Evolutionary conservation across 2,113 vertebrate species (phyloP), one percentile per base, ranked within the genome.

Genomic region (Quiscalus mexicanus): DNA sequence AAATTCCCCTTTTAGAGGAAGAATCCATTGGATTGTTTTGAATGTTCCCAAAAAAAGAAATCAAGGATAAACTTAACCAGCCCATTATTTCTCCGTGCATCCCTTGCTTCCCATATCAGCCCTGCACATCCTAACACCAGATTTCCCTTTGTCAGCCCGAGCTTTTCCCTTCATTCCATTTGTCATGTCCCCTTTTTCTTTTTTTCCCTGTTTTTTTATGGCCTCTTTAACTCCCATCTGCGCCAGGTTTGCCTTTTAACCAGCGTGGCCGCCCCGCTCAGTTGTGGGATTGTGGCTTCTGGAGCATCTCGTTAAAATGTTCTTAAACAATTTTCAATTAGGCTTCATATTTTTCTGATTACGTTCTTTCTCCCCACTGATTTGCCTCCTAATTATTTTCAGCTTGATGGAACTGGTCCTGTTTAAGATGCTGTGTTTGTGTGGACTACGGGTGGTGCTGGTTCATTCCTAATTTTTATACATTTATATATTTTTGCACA

Each of bases 231-330:
- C 67, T 90, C 84, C 94, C 45, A 5, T 78, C 89, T 52, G 76
- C 12, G 52, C 95, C 94, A 93, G 86, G 94, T 95, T 95, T 89
- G 90, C 92, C 88, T 94, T 95, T 95, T 37, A 80, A 93, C 58
- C 73, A 28, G 69, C 31, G 35, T 10, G 77, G 94, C 90, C 3
- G 49, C 89, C 83, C 65, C 13, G 78, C 71, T 95, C 95, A 94
- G 81, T 91, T 94, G 95, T 95, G 96, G 96, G 90, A 84, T 94
- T 95, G 96, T 87, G 96, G 96, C 94, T 96, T 96, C 84, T 74
- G 84, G 91, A 95, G 94, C 95, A 90, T 95, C 96, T 84, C 84
- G 90, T 97, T 95, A 93, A 96, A 96, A 95, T 95, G 96, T 95
- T 95, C 94, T 90, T 95, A 41, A 95, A 88, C 95, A 88, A 95